Evolutionary conservation across 2,888 invertebrate species (phyloP).

Genomic region (Tipula vernalis): DNA sequence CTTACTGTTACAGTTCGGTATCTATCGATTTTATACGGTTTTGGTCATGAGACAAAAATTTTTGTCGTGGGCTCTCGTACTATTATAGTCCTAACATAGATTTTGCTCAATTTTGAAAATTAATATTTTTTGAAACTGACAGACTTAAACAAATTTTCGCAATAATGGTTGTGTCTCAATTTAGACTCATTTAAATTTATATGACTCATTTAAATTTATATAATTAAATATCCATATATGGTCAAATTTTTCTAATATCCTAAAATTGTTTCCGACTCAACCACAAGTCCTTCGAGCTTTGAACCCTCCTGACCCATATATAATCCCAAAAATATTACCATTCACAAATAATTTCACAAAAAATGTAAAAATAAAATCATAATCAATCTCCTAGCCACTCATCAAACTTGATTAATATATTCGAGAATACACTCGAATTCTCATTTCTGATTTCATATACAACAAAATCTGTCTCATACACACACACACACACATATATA

Average conservation of each 20-base stretch:
- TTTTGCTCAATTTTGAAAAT: too few relatives aligned
- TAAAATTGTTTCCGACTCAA: not conserved
- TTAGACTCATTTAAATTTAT: too few relatives aligned
- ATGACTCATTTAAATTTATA: too few relatives aligned
- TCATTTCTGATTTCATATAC: not conserved
- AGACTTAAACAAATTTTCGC: too few relatives aligned
- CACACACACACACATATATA: not conserved
- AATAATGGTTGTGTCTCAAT: too few relatives aligned
- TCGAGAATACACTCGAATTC: not conserved
- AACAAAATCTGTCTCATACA: not conserved
- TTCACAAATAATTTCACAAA: not conserved
- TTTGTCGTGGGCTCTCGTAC: too few relatives aligned
- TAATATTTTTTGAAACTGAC: too few relatives aligned
- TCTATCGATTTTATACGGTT: too few relatives aligned
- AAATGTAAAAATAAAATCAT: not conserved
- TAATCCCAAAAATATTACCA: not conserved
- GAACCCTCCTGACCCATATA: not conserved
- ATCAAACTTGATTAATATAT: conserved; percentile 4
- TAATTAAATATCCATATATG: too few relatives aligned
- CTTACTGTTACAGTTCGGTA: too few relatives aligned
- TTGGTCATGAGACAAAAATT: too few relatives aligned
- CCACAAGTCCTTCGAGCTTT: not conserved
- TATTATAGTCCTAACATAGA: too few relatives aligned
- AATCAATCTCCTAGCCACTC: not conserved
- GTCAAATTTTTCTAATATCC: not conserved